phyloP scores from a whole-genome alignment of 2,797 vertebrate genomes.

The Pseudotriccus pelzelni region DNA sequence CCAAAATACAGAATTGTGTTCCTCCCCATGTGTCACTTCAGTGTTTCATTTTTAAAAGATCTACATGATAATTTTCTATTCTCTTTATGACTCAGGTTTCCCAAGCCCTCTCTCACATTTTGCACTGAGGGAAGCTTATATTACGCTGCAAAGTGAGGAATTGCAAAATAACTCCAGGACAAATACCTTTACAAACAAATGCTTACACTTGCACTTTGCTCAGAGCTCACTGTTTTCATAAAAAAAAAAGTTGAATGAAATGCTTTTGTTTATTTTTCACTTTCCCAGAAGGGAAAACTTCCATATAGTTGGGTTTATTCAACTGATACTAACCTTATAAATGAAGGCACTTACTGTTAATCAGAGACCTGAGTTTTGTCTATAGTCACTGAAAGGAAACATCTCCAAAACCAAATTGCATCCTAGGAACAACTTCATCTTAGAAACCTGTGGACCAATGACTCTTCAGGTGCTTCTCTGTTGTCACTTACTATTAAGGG shows the following conservation, averaged over 20 bases:
- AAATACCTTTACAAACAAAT: background rate
- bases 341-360: background rate
- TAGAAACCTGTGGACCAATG: background rate
- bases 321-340: background rate
- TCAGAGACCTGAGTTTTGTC: background rate
- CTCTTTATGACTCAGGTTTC: background rate
- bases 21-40: background rate
- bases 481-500: background rate
- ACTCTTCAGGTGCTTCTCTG: background rate
- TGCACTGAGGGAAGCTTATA: background rate
- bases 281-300: background rate
- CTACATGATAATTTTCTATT: background rate
- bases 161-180: background rate
- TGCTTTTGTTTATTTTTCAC: background rate
- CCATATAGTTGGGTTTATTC: background rate
- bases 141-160: background rate
- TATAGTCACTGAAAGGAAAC: background rate
- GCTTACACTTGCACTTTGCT: background rate
- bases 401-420: background rate
- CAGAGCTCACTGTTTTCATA: background rate
- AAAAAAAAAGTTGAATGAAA: background rate
- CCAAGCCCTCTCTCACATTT: background rate
- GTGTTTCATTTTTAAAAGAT: background rate
- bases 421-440: background rate
- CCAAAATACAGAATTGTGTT: background rate